Evolutionary conservation across 2,888 invertebrate species (phyloP), one percentile per base, ranked within the genome.

Genomic region (Spialia ferax): DNA sequence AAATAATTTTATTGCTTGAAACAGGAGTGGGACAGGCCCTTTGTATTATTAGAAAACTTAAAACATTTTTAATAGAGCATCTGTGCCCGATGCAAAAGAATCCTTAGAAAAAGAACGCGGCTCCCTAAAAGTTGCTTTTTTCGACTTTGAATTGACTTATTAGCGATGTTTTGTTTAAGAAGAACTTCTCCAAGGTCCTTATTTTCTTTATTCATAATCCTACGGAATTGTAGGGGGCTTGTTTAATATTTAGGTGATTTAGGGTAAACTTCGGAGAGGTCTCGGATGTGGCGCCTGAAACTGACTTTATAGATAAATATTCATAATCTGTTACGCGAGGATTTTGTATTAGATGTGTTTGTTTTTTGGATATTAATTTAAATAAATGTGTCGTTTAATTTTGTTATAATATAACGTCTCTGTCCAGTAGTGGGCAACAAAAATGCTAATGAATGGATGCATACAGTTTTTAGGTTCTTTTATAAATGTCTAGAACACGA

Each of bases 1-100:
- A 77, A 80, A 85, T 82, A 86, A 86, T 86, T 84, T 82, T 84
- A 82, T 83, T 80, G 80, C 77, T 77, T 74, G 74, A 70, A 74
- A 73, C 76, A 71, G 74, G 74, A 81, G 77, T 80, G 79, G 79
- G 77, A 80, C 80, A 78, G 77, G 80, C 81, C 84, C 84, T 85
- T 84, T 83, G 81, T 79, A 72, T 82, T 84, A 83, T 84, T 82
- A 82, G 75, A 83, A 80, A 82, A 77, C 78, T 77, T 77, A 76
- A 48, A 76, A 73, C 48, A 74, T 76, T 73, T 73, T 73, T 69
- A 64, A 69, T 68, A 77, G 73, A 74, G 74, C 76, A 78, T 77
- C 76, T 77, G 78, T 74, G 78, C 59, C 73, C 56, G 23, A 48
- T 61, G 48, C 48, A 35, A 56, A 56, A 35, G 55, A 61, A 55